Evolutionary conservation across 2,888 invertebrate species (phyloP), one percentile per base, ranked within the genome.

Genomic region (Lymantria monacha): DNA sequence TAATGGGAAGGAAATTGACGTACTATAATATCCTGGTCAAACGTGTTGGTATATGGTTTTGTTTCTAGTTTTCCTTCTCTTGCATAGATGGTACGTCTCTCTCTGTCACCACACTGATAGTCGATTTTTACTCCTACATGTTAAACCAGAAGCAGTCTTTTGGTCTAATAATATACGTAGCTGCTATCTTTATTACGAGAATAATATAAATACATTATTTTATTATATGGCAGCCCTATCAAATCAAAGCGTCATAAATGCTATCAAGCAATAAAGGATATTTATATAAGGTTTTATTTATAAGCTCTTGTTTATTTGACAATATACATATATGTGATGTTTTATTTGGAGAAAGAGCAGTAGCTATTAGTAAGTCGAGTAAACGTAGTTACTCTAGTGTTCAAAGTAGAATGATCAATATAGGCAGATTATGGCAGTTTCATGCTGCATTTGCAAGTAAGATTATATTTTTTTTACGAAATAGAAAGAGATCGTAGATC

Each of bases 371-470:
- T 38, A 33, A 38, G 38, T 5, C 7, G n/a, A 2, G 9, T 3
- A 33, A 33, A 33, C 22, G 5, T 38, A 38, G 11, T 12, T 38
- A 38, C 7, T 7, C 9, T n/a, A 2, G 33, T 41, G 41, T 41
- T 41, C 8, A 41, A 14, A 1, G 1, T 9, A 41, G 14, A 41
- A 49, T 49, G 44, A 59, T 59, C 46, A 70, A 65, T 65, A 60
- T 59, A 13, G 65, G 66, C 15, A 68, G 53, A 44, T 42, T 68
- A 14, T 59, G 62, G 51, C 70, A 70, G 41, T n/a, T 57, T 0
- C 65, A 66, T 37, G 62, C 66, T n/a, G 60, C 68, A 7, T 42
- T 66, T 12, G 63, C 68, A 42, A 52, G 70, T 68, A 50, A 63
- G 67, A 57, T 46, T 50, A 22, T 22, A n/a, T n/a, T n/a, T n/a